Evolutionary conservation across 2,888 invertebrate species (phyloP), one percentile per base, ranked within the genome.

Genomic region (Diogma glabrata): DNA sequence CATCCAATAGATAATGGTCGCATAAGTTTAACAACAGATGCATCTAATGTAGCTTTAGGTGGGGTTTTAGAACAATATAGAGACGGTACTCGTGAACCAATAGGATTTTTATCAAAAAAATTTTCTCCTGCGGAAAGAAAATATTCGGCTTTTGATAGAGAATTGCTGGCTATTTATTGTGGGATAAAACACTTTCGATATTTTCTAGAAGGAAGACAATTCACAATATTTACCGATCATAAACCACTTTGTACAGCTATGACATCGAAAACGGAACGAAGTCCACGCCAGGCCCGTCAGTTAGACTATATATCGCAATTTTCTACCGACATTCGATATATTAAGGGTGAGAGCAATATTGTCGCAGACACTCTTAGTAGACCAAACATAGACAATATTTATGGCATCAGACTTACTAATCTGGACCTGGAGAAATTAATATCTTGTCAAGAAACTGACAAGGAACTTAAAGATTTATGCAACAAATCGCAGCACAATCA

Each of bases 111-210:
- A n/a, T n/a, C n/a, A n/a, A n/a, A n/a, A n/a, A n/a, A n/a, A n/a
- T n/a, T n/a, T n/a, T n/a, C n/a, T n/a, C n/a, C n/a, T n/a, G n/a
- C n/a, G n/a, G n/a, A n/a, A n/a, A n/a, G n/a, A n/a, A n/a, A n/a
- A n/a, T n/a, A n/a, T n/a, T n/a, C n/a, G n/a, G n/a, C n/a, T n/a
- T n/a, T n/a, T n/a, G n/a, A n/a, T n/a, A n/a, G n/a, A 12, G 66
- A 67, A 55, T 58, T 70, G 0, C 57, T 67, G 4, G 66, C 64
- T 0, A 63, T 67, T 1, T 69, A 67, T n/a, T n/a, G n/a, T n/a
- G n/a, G n/a, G n/a, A n/a, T 69, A 1, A 59, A 60, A 45, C 56
- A 66, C 51, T 71, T 69, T 53, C 53, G 61, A 10, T 57, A 64
- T 24, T 60, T 66, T 57, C 50, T 70, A 0, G 69, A 70, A 58